Conservation (phyloP, 2,888 invertebrate species). For the Deilephila porcellus region DNA sequence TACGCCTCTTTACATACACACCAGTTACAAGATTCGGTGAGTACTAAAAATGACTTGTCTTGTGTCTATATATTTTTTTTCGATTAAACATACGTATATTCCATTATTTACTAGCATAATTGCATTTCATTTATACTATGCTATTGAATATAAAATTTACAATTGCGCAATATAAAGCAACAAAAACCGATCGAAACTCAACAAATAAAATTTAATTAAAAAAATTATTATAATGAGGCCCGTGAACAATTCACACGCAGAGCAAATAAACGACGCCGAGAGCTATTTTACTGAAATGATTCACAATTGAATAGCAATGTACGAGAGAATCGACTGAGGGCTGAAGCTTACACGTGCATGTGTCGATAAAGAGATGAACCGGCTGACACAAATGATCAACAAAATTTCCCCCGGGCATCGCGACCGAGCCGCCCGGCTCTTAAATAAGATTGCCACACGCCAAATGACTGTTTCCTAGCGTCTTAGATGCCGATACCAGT, state of each 20-base stretch:
- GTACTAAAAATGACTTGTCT: background rate
- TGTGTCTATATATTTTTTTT: no score
- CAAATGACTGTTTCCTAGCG: slow-evolving; percentile 28
- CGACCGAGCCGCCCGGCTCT: slow-evolving; percentile 34
- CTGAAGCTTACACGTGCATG: slow-evolving; percentile 39
- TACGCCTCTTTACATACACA: slow-evolving; percentile 11
- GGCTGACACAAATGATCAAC: slow-evolving; percentile 63
- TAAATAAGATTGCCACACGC: slow-evolving; percentile 31
- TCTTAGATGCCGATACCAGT: slow-evolving; percentile 11
- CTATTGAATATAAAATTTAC: no score
- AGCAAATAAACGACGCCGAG: background rate
- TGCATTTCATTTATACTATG: no score
- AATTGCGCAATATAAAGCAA: no score
- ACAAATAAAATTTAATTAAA: no score
- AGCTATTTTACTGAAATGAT: slow-evolving; percentile 7
- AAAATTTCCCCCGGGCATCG: slow-evolving; percentile 57
- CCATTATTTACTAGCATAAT: no score
- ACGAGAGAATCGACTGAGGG: slow-evolving; percentile 16
- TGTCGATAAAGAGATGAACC: slow-evolving; percentile 55
- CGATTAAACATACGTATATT: no score
- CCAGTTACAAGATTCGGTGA: background rate
- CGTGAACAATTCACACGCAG: background rate
- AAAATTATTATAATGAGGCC: background rate
- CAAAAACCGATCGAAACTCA: no score
- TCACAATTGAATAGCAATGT: slow-evolving; percentile 14